Evolutionary conservation across 53 echinoderm and acorn worm species (phyloP), one percentile per base, ranked within the genome.

Genomic region (Henricia sp.): DNA sequence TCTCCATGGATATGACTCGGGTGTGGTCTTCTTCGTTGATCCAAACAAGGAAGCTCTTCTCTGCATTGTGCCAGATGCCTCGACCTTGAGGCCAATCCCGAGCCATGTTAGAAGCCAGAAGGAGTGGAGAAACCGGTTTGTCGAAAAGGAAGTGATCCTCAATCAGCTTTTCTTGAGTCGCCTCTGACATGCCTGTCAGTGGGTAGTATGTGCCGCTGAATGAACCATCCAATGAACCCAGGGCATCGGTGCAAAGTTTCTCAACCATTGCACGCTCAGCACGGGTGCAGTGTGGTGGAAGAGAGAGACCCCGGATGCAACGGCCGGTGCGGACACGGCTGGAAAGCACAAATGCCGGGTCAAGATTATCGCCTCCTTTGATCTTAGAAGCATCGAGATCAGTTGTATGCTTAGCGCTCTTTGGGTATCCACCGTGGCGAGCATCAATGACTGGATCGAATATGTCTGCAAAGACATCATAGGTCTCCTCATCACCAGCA

Each of bases 91-190:
- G 97, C 97, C 97, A 97, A 70, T 97, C 96, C 21, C 96, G 92
- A 17, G 94, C 96, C 96, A 96, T 96, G 80, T 89, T 89, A 37
- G 96, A 83, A 27, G 92, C 90, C 11, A 71, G 60, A 10, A 96
- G 86, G 1, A 94, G 90, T 42, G 94, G 96, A 12, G 96, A 96
- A 4, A 96, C 96, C 3, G 96, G 96, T 48, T 96, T 96, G 76
- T 96, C 96, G 73, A 96, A 96, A 11, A 96, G 86, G 88, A 96
- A 96, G 66, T 96, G 94, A 59, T 96, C 94, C 26, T 82, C 94
- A 67, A 96, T 96, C 37, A 96, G 89, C 54, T 91, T 91, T n/a
- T 96, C 90, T 54, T 96, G 96, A 1, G 88, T 90, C 50, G 89
- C 93, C 6, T 83, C 90, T 21, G 92, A 85, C 96, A 96, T 96